Conservation (phyloP, 1,140 invertebrate species). For the Radopholus similis region DNA sequence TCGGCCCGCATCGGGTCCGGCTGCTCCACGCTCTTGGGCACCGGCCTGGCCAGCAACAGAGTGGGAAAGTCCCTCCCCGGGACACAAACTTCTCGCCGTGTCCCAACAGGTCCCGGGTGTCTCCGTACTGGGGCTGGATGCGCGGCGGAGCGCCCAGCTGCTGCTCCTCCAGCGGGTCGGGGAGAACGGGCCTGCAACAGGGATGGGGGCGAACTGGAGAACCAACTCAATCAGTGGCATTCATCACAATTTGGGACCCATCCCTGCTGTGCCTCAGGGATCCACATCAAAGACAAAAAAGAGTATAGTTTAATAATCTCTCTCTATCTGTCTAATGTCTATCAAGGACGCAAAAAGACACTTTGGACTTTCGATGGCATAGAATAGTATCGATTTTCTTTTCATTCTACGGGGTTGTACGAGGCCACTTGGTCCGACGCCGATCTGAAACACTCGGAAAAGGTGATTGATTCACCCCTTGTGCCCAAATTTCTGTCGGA, state of each 20-base stretch:
- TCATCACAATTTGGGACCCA: not conserved
- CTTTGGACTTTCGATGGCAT: too few species aligned
- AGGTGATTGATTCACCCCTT: not conserved
- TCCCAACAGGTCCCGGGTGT: slow-evolving; percentile 38
- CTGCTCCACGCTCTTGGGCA: slow-evolving; percentile 34
- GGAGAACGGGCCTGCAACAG: slow-evolving; percentile 49
- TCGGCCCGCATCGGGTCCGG: slow-evolving; percentile 47
- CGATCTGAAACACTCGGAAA: slow-evolving; percentile 43
- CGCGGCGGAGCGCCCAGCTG: slow-evolving; percentile 37
- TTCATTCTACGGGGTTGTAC: slow-evolving; percentile 56
- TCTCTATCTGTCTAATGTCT: not conserved
- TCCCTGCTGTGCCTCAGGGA: not conserved
- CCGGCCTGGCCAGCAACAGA: not conserved
- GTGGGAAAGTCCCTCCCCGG: not conserved
- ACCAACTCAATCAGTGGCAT: not conserved
- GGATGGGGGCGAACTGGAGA: not conserved
- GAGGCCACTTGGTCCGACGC: slow-evolving; percentile 48
- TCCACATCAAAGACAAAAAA: not conserved
- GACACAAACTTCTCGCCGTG: not conserved
- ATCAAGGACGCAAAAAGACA: not conserved
- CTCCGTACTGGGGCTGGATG: slow-evolving; percentile 37
- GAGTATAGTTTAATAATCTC: not conserved
- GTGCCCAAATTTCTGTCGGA: not conserved
- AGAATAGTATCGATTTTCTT: not conserved
- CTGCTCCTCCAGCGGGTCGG: slow-evolving; percentile 49